Evolutionary conservation across 2,113 vertebrate genomes (phyloP), one percentile per base, ranked within the genome.

Genomic region (Ciconia stormi): DNA sequence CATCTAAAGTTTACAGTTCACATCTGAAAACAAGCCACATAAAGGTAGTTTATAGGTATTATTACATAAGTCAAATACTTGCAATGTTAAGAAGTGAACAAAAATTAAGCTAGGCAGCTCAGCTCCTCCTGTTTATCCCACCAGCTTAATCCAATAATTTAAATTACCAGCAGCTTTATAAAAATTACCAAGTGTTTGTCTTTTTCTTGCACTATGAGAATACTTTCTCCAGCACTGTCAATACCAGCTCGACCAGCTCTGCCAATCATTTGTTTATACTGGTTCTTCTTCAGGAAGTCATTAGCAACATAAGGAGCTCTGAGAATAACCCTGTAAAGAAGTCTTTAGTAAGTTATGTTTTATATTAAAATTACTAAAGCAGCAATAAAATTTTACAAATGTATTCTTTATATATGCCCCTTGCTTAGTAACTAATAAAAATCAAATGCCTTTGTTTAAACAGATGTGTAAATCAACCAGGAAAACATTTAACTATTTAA

Each of bases 191-290:
- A 95, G 4, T 94, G 82, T 36, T 97, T 98, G 96, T 99, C 99
- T 95, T 98, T 99, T 55, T 99, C 99, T 97, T 99, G 99, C 56
- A 98, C 93, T 96, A 99, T 98, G 40, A 99, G 99, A 96, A 99
- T 98, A 83, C 99, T 99, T 98, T 99, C 99, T 16, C 99, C 99
- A 77, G 87, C 53, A 13, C 95, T 94, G 94, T 99, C 99, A 83
- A 99, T 99, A 11, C 99, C 99, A 11, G 99, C 99, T 78, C 99
- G 98, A 9, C 99, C 99, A 34, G 99, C 99, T 95, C 99, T 98
- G 23, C 99, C 99, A 80, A 99, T 98, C 99, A 99, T 99, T 97
- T 99, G 99, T 71, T 99, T 99, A 95, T 99, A 99, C 74, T 99
- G 99, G 94, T 93, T 99, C 95, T 98, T 99, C 98, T 98, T 99